Percentiles rank a stretch among this genome's conserved stretches.
These are phyloP conservation scores for Schizaphis graminum DNA, from an alignment of 2,888 invertebrate genomes.

Conservation along the genomic window DNA sequence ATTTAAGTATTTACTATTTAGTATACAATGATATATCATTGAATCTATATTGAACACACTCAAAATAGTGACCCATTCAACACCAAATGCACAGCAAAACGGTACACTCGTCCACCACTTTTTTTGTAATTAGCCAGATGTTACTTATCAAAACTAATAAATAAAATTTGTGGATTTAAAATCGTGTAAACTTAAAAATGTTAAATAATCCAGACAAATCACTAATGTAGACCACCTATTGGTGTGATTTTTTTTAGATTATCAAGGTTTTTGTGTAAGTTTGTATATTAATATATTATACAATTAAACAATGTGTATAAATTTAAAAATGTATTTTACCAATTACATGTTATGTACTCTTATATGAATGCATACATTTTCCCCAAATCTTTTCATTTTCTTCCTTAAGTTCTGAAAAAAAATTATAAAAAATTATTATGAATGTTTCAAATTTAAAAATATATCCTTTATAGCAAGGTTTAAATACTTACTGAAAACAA, in stretches of 20 bases:
- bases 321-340: not conserved
- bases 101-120: no score
- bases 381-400: constrained; percentile 14
- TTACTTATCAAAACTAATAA: not conserved
- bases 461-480: not conserved
- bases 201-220: not conserved
- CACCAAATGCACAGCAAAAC: no score
- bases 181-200: not conserved
- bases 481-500: not conserved
- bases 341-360: not conserved
- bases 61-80: no score
- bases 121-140: not conserved
- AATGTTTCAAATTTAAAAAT: not conserved
- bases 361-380: not conserved
- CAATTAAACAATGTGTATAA: not conserved
- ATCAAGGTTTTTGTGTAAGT: not conserved
- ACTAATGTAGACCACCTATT: not conserved
- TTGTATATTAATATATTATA: not conserved
- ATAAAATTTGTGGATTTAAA: not conserved
- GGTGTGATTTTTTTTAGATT: not conserved
- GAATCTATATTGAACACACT: no score
- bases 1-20: no score
- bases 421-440: not conserved
- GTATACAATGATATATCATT: no score
- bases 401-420: constrained; percentile 21